These are phyloP conservation scores for Sinocyclocheilus maitianheensis DNA, from an alignment of 2,113 vertebrate genomes.

Conservation along the genomic window DNA sequence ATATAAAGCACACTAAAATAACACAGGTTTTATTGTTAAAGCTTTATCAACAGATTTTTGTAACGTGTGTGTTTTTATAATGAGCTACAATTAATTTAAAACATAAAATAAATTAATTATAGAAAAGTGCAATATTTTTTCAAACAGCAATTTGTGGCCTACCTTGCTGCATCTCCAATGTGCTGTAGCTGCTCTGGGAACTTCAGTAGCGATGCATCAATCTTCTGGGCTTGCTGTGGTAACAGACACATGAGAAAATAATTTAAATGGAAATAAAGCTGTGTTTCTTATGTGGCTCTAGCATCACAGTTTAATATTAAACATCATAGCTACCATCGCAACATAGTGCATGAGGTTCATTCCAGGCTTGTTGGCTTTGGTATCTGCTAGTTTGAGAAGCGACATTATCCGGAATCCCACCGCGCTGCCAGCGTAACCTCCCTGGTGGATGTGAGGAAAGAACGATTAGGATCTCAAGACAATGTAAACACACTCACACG, in stretches of 20 bases:
- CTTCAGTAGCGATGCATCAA: conserved; percentile 66
- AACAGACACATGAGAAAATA: conserved; percentile 21
- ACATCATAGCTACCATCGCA: conserved; percentile 68
- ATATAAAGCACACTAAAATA: neutral
- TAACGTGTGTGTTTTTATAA: neutral
- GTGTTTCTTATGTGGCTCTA: no score
- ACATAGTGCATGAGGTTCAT: conserved; percentile 85
- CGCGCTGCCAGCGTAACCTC: conserved; percentile 77
- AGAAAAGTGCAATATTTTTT: neutral
- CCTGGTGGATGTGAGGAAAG: conserved; percentile 60
- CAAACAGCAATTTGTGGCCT: conserved; percentile 11
- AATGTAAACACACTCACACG: neutral
- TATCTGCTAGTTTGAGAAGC: conserved; percentile 77
- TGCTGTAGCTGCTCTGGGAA: conserved; percentile 73
- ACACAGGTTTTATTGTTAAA: neutral
- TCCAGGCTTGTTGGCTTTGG: conserved; percentile 80
- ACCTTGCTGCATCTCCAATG: conserved; percentile 73
- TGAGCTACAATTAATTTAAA: neutral
- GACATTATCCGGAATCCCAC: conserved; percentile 79
- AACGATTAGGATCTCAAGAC: neutral
- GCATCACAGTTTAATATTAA: neutral
- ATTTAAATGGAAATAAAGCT: neutral
- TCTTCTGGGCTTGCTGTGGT: conserved; percentile 75
- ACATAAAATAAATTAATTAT: neutral
- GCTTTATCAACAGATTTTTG: neutral